Percentiles rank a stretch among this genome's conserved stretches.
These are phyloP conservation scores for Nesidiocoris tenuis DNA, from an alignment of 2,888 invertebrate genomes.

Conservation along the genomic window DNA sequence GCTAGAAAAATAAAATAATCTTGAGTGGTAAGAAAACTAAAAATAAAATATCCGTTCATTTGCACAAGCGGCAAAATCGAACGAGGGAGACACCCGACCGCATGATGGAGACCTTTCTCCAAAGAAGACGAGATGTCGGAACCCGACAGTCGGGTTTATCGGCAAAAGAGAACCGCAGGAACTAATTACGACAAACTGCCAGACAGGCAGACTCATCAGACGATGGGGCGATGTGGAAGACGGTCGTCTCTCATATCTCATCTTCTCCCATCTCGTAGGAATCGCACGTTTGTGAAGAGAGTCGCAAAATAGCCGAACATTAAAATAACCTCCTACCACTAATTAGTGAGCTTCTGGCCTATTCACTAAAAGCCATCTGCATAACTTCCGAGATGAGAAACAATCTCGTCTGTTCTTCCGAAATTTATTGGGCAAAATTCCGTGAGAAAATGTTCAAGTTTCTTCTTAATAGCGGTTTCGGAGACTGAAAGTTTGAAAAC, in stretches of 20 bases:
- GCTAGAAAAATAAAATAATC: too few relatives aligned
- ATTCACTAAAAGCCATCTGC: too few relatives aligned
- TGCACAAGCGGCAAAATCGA: too few relatives aligned
- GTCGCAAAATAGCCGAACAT: background rate
- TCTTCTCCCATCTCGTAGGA: background rate
- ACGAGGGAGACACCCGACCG: too few relatives aligned
- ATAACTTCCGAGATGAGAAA: too few relatives aligned
- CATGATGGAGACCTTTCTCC: conserved; percentile 8
- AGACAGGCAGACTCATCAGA: background rate
- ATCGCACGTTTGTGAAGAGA: background rate
- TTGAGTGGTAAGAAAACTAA: too few relatives aligned
- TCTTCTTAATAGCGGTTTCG: too few relatives aligned
- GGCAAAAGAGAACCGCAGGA: background rate
- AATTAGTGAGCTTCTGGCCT: background rate
- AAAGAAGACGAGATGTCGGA: background rate
- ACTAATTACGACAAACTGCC: background rate
- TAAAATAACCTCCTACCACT: background rate
- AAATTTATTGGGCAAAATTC: too few relatives aligned
- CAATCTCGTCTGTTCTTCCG: too few relatives aligned
- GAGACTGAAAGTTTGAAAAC: too few relatives aligned
- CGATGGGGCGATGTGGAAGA: background rate
- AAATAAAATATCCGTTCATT: too few relatives aligned
- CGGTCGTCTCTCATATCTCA: background rate
- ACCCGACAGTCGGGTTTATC: background rate
- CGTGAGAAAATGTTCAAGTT: too few relatives aligned